phyloP scores from a whole-genome alignment of 2,888 invertebrate genomes.

The Aporophyla nigra region DNA sequence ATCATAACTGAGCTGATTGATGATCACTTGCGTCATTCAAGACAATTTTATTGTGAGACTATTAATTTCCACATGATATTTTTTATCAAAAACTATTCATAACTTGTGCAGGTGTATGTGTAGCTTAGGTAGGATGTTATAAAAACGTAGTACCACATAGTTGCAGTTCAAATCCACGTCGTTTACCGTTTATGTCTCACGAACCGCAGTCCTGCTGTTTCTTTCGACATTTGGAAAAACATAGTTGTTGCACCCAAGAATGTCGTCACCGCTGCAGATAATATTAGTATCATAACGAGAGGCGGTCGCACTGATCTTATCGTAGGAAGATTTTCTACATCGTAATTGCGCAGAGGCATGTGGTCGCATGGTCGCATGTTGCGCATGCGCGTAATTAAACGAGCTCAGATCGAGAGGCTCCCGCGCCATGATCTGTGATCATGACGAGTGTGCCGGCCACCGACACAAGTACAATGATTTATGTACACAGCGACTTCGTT shows the following conservation, averaged over 20 bases:
- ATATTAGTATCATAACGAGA: constrained; percentile 49
- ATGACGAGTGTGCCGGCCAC: constrained; percentile 10
- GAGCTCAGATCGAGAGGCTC: constrained; percentile 5
- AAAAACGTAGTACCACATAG: constrained; percentile 31
- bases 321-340: constrained; percentile 38
- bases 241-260: constrained; percentile 26
- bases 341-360: constrained; percentile 39
- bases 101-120: constrained; percentile 21
- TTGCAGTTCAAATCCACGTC: constrained; percentile 13
- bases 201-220: background rate
- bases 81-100: constrained; percentile 8
- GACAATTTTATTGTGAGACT: constrained; percentile 3
- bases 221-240: constrained; percentile 31
- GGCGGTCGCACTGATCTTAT: constrained; percentile 52
- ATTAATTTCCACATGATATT: constrained; percentile 9
- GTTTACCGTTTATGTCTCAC: constrained; percentile 19
- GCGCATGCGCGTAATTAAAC: constrained; percentile 38
- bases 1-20: background rate
- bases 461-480: constrained; percentile 31
- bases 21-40: constrained; percentile 4
- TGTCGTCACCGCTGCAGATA: constrained; percentile 33
- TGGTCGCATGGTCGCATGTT: constrained; percentile 7
- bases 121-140: constrained; percentile 8
- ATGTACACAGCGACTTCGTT: constrained; percentile 30
- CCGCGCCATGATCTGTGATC: constrained; percentile 15